phyloP scores from a whole-genome alignment of 2,888 invertebrate genomes.

The Argyresthia albistria region DNA sequence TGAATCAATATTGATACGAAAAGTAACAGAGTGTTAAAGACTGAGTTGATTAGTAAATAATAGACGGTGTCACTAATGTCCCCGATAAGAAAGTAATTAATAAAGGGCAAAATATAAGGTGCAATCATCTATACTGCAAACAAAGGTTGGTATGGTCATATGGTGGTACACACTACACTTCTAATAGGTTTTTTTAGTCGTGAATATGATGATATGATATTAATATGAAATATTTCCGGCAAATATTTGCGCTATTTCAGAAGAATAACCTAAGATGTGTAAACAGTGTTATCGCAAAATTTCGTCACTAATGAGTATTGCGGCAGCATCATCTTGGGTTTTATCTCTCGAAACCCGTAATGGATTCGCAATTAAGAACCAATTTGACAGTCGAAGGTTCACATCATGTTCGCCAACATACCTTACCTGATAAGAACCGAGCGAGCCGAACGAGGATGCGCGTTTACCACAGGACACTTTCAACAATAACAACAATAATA shows the following conservation, averaged over 20 bases:
- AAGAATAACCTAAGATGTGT: neutral
- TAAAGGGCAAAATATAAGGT: neutral
- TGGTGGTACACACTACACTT: too few species aligned
- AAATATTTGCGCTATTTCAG: neutral
- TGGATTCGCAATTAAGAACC: slow-evolving; percentile 67
- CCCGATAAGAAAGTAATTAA: neutral
- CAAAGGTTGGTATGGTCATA: too few species aligned
- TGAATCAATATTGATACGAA: neutral
- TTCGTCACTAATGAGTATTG: slow-evolving; percentile 30
- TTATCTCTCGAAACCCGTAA: slow-evolving; percentile 52
- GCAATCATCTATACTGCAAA: neutral
- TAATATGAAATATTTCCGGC: too few species aligned
- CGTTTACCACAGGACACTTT: too few species aligned
- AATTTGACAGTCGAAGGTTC: slow-evolving; percentile 49
- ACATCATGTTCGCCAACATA: slow-evolving; percentile 48
- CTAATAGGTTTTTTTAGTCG: too few species aligned
- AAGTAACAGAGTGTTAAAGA: neutral
- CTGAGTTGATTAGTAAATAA: neutral
- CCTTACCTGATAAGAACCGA: slow-evolving; percentile 8
- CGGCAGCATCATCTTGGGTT: slow-evolving; percentile 43
- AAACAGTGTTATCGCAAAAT: slow-evolving; percentile 35
- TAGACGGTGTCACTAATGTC: neutral
- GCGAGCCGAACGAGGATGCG: too few species aligned
- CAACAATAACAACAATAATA: too few species aligned
- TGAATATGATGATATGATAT: too few species aligned